Evolutionary conservation across 2,888 invertebrate genomes (phyloP), one percentile per base, ranked within the genome.

Genomic region (Odontocolon sp.): DNA sequence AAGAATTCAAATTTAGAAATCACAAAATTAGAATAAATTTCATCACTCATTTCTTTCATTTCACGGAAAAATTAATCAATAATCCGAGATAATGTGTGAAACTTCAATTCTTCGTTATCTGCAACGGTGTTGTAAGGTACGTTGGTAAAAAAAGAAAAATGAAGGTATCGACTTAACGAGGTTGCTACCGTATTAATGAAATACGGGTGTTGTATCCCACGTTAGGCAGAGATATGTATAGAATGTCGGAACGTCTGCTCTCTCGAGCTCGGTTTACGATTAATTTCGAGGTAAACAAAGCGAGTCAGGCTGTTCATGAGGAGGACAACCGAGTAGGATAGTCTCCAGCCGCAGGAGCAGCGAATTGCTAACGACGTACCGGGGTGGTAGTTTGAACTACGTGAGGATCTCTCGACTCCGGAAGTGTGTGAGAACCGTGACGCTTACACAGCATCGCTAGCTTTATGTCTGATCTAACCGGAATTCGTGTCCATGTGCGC

Each of bases 261-360:
- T 18, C 16, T 45, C 45, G 31, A 45, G 64, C 6, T 64, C 16
- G 52, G 21, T 52, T 40, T 52, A 38, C 38, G 50, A 31, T 66
- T 52, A 52, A 40, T 52, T 52, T 40, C n/a, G n/a, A 38, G 14
- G 52, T n/a, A 40, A 52, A 40, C 64, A 26, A 21, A 66, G 64
- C 52, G 16, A 38, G 26, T 9, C 11, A 9, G 11, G 40, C 6
- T 9, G 23, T 38, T 50, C 3, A n/a, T 16, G 36, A 50, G 23
- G 38, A 14, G 40, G 16, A 11, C 16, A 42, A 14, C 9, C 1
- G 28, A 40, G 57, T 14, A 23, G 5, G 16, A 8, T 6, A n/a
- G 21, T 3, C 16, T 18, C 1, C 16, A n/a, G 14, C 38, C 6
- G 28, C 31, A 1, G n/a, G 14, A 6, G 3, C 21, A 31, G 16